Percentiles rank a stretch among this genome's conserved stretches.
phyloP scores from a whole-genome alignment of 2,888 invertebrate genomes.

The Nemapogon koenigi region DNA sequence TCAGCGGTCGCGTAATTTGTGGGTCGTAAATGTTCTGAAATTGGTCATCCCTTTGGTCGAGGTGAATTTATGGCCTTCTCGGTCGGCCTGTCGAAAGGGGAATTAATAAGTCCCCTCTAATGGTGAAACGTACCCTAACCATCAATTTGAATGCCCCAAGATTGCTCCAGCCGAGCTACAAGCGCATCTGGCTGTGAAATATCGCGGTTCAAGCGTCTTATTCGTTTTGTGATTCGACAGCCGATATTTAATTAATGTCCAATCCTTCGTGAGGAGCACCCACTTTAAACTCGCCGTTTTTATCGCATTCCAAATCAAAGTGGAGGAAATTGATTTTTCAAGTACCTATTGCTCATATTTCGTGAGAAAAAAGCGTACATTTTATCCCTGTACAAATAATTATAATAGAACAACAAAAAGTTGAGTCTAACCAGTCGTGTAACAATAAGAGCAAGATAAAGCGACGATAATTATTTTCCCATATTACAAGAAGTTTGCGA shows the following conservation, averaged over 20 bases:
- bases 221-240: not conserved
- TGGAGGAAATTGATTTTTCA: too few relatives aligned
- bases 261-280: too few relatives aligned
- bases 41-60: conserved; percentile 66
- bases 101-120: conserved; percentile 65
- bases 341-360: too few relatives aligned
- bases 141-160: conserved; percentile 62
- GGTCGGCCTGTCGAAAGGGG: conserved; percentile 64
- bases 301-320: too few relatives aligned
- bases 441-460: too few relatives aligned
- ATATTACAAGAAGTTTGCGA: conserved; percentile 1
- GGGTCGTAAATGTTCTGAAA: conserved; percentile 66
- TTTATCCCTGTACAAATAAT: too few relatives aligned
- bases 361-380: too few relatives aligned
- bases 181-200: conserved; percentile 48
- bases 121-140: conserved; percentile 63
- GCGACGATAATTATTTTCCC: conserved; percentile 5
- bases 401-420: too few relatives aligned
- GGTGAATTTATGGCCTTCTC: conserved; percentile 63
- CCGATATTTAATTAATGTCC: conserved; percentile 2
- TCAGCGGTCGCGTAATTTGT: conserved; percentile 64
- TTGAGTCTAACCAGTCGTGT: too few relatives aligned
- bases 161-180: conserved; percentile 48
- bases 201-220: conserved; percentile 44
- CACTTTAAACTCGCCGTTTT: too few relatives aligned